Base-by-base conservation (phyloP, 1,140 invertebrate species). In the Venustaconcha ellipsiformis region DNA sequence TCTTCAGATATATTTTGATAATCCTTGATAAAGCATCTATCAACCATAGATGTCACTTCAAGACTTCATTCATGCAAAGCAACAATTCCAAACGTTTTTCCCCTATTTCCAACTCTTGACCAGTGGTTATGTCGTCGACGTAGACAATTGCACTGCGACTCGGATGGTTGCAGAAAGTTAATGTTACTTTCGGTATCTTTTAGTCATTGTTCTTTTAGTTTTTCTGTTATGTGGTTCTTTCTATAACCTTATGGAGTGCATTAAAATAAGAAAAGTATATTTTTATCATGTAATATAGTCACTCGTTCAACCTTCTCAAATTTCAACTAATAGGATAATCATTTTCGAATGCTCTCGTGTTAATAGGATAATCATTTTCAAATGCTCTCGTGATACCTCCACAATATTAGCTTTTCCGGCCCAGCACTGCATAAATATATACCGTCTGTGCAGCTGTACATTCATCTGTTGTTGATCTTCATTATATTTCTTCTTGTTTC, bases 261-360 rank as follows among this genome's bases (percentile, higher is more conserved):
- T 60, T 70, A 30, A 4, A 62, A 18, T 12, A 70, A 12, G 26
- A 23, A 62, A 37, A 6, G 13, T 11, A 70, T n/a, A 12, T 70
- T 63, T 37, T 30, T 58, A 2, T 70, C 69, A 18, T 18, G 18
- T 17, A 70, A 15, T 57, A 70, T 60, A 15, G 58, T 60, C 1
- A 70, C 5, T 62, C 69, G 14, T 30, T 70, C 69, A 18, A 70
- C 69, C 17, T 70, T 70, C 5, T 70, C n/a, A 60, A 26, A 57
- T 26, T 26, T 58, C 59, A n/a, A 26, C 59, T 37, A 62, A 8
- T 60, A 15, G 30, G 8, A 60, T 58, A 70, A 18, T 60, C 5
- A 17, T 60, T 20, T 23, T 72, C 18, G 13, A 65, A 72, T 37
- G 62, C 70, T 60, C 0, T 23, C 20, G 1, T 72, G 20, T n/a